phyloP scores from a whole-genome alignment of 2,888 invertebrate genomes.

The Pollenia labialis region DNA sequence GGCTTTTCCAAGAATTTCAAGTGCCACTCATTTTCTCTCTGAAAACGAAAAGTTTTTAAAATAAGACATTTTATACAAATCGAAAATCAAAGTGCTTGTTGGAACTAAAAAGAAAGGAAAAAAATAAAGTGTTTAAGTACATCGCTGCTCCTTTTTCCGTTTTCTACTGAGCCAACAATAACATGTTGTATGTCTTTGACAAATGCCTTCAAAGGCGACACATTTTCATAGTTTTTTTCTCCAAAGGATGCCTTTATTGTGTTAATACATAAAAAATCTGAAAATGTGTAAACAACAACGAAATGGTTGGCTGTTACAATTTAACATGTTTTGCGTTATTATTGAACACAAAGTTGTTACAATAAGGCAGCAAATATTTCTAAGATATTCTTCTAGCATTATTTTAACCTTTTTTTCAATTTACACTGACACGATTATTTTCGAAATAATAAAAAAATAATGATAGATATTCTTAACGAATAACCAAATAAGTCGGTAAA shows the following conservation, averaged over 20 bases:
- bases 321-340: conserved; percentile 5
- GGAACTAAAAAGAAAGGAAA: neutral
- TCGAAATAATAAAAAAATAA: too few species aligned
- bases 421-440: too few species aligned
- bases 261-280: conserved; percentile 1
- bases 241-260: neutral
- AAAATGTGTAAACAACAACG: neutral
- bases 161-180: conserved; percentile 53
- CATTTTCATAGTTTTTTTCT: neutral
- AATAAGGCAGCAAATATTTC: neutral
- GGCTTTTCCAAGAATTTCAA: conserved; percentile 49
- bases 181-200: conserved; percentile 61
- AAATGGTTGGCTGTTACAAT: conserved; percentile 27
- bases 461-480: too few species aligned
- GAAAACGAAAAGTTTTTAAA: conserved; percentile 12
- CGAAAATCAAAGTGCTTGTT: conserved; percentile 29
- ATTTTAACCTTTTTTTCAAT: too few species aligned
- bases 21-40: conserved; percentile 22
- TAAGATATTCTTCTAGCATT: neutral
- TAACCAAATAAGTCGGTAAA: too few species aligned
- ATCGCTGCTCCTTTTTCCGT: conserved; percentile 33
- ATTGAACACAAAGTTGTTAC: conserved; percentile 12
- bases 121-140: conserved; percentile 48
- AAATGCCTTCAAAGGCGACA: conserved; percentile 66
- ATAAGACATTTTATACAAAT: conserved; percentile 22